Evolutionary conservation across 1,140 invertebrate species (phyloP).

Genomic region (Lerema accius): DNA sequence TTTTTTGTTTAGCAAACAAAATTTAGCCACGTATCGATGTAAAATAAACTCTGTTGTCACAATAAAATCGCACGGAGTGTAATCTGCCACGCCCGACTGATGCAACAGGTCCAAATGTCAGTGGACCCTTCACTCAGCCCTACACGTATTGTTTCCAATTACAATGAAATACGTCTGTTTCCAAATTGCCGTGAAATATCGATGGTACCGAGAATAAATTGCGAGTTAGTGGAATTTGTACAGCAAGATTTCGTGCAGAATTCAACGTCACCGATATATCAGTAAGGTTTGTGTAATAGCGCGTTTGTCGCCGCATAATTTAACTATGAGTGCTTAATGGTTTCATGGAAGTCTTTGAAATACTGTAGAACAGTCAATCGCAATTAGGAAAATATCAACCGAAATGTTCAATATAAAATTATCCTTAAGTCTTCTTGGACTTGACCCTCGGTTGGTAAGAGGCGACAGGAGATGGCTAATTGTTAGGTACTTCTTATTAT

Average conservation of each 20-base stretch:
- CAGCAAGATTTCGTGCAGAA: neutral
- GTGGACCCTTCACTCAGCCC: conserved; percentile 29
- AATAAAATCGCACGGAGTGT: conserved; percentile 17
- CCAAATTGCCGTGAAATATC: conserved; percentile 29
- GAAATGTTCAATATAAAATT: too few relatives aligned
- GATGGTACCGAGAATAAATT: conserved; percentile 8
- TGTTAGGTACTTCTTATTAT: too few relatives aligned
- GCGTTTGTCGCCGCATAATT: neutral
- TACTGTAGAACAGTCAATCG: neutral
- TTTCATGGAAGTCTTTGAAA: neutral
- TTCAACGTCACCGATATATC: conserved; percentile 2
- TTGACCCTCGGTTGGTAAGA: too few relatives aligned
- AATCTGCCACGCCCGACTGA: conserved; percentile 7
- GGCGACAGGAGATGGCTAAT: too few relatives aligned
- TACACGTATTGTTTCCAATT: conserved; percentile 33
- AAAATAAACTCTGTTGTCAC: neutral
- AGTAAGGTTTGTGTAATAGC: neutral
- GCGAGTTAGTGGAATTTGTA: neutral
- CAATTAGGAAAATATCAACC: too few relatives aligned
- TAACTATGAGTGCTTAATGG: neutral
- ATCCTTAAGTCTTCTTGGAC: too few relatives aligned
- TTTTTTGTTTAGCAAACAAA: too few relatives aligned
- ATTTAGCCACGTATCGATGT: too few relatives aligned
- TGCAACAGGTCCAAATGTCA: conserved; percentile 31
- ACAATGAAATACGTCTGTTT: conserved; percentile 31